Conservation (phyloP, 2,797 vertebrate genomes). For the Acipenser ruthenus region DNA sequence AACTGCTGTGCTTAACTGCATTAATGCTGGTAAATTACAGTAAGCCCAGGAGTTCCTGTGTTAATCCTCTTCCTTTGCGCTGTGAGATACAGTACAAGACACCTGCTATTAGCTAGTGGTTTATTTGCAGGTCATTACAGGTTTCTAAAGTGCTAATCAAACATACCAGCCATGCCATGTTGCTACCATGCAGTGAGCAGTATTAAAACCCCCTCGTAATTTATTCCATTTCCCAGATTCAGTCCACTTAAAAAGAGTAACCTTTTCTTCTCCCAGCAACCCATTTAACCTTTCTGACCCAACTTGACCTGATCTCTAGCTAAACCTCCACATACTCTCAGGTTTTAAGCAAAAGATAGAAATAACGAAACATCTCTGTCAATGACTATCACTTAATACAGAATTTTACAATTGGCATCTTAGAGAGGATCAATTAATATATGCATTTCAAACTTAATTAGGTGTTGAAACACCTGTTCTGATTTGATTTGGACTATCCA, state of each 20-base stretch:
- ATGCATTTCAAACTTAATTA: no score
- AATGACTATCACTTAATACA: no score
- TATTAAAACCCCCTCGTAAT: conserved; percentile 45
- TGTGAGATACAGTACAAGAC: conserved; percentile 48
- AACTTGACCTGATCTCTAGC: conserved; percentile 32
- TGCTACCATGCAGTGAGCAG: conserved; percentile 48
- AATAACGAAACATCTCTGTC: no score
- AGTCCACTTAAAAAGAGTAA: conserved; percentile 50
- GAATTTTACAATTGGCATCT: no score
- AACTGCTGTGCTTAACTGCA: conserved; percentile 56
- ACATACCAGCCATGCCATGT: conserved; percentile 48
- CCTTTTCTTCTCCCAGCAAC: conserved; percentile 37
- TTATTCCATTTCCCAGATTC: conserved; percentile 42
- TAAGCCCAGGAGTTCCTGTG: conserved; percentile 53
- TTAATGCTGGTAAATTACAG: conserved; percentile 55
- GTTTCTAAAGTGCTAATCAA: conserved; percentile 57
- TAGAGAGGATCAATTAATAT: no score
- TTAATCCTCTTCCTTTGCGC: conserved; percentile 61
- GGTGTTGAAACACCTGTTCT: no score
- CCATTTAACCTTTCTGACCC: conserved; percentile 52
- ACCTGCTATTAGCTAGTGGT: conserved; percentile 64
- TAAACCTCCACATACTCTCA: conserved; percentile 22
- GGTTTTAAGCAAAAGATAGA: no score
- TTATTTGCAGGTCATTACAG: conserved; percentile 75
- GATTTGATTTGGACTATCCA: no score